Evolutionary conservation across 2,113 vertebrate species (phyloP).

Genomic region (Meriones unguiculatus): DNA sequence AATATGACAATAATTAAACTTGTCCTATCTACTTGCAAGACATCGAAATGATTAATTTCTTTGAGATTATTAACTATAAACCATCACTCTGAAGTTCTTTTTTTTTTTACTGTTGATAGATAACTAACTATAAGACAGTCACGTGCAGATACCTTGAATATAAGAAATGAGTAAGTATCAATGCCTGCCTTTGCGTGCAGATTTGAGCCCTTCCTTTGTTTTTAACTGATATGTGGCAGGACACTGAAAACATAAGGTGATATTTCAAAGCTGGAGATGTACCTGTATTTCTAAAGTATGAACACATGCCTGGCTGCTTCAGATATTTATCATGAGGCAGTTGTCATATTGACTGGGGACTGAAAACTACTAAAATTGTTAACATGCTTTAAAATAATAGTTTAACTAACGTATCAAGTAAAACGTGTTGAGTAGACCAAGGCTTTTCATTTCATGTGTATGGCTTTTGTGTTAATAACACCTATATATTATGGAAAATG

Average conservation of each 20-base stretch:
- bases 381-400: slow-evolving; percentile 36
- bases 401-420: slow-evolving; percentile 56
- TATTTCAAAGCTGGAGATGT: not conserved
- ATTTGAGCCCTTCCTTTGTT: not conserved
- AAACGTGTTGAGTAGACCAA: slow-evolving; percentile 1
- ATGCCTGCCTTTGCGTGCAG: not conserved
- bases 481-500: not conserved
- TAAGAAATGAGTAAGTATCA: not conserved
- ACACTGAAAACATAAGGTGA: not conserved
- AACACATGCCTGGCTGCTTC: not conserved
- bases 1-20: slow-evolving; percentile 16
- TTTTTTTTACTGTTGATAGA: not conserved
- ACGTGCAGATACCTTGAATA: not conserved
- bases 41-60: slow-evolving; percentile 35
- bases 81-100: not conserved
- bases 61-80: not conserved
- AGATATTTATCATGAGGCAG: slow-evolving; percentile 29
- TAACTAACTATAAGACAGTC: not conserved
- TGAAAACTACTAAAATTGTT: not conserved
- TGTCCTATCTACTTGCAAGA: not conserved
- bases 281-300: slow-evolving; percentile 22
- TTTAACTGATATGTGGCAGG: not conserved
- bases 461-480: not conserved
- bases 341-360: not conserved
- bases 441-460: slow-evolving; percentile 5